phyloP scores from a whole-genome alignment of 2,888 invertebrate genomes.

The Crematogaster levior region DNA sequence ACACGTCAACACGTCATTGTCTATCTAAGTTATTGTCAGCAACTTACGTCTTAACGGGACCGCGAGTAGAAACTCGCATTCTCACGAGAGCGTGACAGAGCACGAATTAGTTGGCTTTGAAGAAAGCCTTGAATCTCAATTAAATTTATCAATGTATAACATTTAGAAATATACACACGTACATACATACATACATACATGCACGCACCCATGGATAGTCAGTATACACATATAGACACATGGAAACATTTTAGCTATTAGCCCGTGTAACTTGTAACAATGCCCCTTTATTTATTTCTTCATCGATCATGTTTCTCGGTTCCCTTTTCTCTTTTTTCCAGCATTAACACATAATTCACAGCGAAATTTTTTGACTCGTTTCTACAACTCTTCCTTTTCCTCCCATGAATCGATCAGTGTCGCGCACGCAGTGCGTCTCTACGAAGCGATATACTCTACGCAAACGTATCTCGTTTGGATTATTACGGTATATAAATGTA shows the following conservation, averaged over 20 bases:
- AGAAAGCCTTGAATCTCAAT: slow-evolving; percentile 60
- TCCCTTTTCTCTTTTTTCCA: slow-evolving; percentile 53
- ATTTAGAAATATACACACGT: slow-evolving; percentile 65
- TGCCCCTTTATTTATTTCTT: slow-evolving; percentile 81
- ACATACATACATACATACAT: not conserved
- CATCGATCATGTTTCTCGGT: slow-evolving; percentile 69
- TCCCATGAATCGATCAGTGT: slow-evolving; percentile 43
- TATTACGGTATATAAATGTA: slow-evolving; percentile 56
- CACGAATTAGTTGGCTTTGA: slow-evolving; percentile 59
- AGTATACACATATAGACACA: slow-evolving; percentile 72
- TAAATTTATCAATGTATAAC: slow-evolving; percentile 64
- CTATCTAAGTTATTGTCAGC: slow-evolving; percentile 82
- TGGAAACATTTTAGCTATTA: slow-evolving; percentile 77
- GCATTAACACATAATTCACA: slow-evolving; percentile 71
- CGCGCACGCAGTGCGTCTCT: slow-evolving; percentile 37
- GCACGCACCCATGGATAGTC: slow-evolving; percentile 33
- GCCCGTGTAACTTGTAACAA: slow-evolving; percentile 82
- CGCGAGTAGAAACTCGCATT: slow-evolving; percentile 62
- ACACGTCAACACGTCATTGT: slow-evolving; percentile 60
- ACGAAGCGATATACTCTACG: slow-evolving; percentile 56
- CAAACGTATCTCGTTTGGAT: slow-evolving; percentile 48
- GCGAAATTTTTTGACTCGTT: slow-evolving; percentile 36
- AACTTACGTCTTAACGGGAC: slow-evolving; percentile 73
- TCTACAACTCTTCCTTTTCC: slow-evolving; percentile 31
- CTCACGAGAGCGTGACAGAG: slow-evolving; percentile 52